These are phyloP conservation scores for Hydrotaea diabolus DNA, from an alignment of 2,888 invertebrate species.

Conservation along the genomic window DNA sequence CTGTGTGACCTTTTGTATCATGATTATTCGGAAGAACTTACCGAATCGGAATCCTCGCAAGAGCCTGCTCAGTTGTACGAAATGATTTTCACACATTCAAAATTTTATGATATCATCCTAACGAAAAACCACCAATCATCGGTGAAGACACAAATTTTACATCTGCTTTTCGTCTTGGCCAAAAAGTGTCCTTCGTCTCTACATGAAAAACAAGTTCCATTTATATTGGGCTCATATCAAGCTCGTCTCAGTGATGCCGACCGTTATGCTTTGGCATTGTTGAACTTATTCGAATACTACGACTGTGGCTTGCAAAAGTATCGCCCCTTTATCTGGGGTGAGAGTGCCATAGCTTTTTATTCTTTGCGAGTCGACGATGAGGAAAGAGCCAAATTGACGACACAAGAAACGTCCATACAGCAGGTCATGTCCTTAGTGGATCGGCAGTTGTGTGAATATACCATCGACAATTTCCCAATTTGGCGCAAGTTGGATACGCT, in stretches of 20 bases:
- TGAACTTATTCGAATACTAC: conserved; percentile 86
- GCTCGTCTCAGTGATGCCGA: conserved; percentile 87
- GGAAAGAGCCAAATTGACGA: conserved; percentile 82
- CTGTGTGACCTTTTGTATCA: conserved; percentile 83
- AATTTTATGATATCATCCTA: conserved; percentile 87
- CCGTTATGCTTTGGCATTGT: conserved; percentile 85
- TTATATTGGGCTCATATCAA: conserved; percentile 89
- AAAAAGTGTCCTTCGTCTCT: conserved; percentile 84
- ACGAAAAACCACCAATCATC: conserved; percentile 79
- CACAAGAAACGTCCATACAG: conserved; percentile 87
- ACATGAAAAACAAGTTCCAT: conserved; percentile 86
- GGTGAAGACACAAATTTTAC: conserved; percentile 84
- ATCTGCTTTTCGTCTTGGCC: conserved; percentile 85
- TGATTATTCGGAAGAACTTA: conserved; percentile 75
- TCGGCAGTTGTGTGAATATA: conserved; percentile 84
- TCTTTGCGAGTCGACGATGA: conserved; percentile 82
- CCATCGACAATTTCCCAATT: conserved; percentile 87
- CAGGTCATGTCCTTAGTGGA: conserved; percentile 88
- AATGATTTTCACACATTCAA: conserved; percentile 89
- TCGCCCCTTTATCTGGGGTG: conserved; percentile 92
- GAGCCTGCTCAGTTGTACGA: conserved; percentile 84
- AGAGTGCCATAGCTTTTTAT: conserved; percentile 89
- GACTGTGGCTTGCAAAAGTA: conserved; percentile 85
- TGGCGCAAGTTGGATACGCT: conserved; percentile 82
- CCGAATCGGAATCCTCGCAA: conserved; percentile 75